Conservation (phyloP, 2,888 invertebrate genomes). For the Doris montereyensis region DNA sequence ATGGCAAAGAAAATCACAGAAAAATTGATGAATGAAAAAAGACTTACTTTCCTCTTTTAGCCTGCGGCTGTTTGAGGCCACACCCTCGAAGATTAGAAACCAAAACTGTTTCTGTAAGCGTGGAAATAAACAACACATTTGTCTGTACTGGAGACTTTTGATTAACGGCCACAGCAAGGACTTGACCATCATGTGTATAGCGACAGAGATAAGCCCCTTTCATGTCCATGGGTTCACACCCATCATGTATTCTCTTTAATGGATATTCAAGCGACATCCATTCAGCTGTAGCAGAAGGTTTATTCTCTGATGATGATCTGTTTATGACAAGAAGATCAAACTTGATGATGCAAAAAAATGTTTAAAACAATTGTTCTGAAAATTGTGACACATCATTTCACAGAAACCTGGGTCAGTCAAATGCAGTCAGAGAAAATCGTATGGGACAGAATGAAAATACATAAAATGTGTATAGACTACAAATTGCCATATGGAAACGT, state of each 20-base stretch:
- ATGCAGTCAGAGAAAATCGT: no score
- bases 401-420: no score
- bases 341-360: no score
- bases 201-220: slow-evolving; percentile 59
- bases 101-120: slow-evolving; percentile 63
- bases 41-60: slow-evolving; percentile 55
- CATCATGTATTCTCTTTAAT: slow-evolving; percentile 53
- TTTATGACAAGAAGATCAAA: no score
- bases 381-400: no score
- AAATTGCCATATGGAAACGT: no score
- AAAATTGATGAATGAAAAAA: no score
- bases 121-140: slow-evolving; percentile 65
- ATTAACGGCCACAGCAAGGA: slow-evolving; percentile 69
- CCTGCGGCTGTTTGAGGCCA: slow-evolving; percentile 51
- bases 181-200: slow-evolving; percentile 64
- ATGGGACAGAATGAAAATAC: no score
- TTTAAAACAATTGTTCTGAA: no score
- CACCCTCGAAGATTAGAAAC: slow-evolving; percentile 61
- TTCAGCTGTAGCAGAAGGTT: slow-evolving; percentile 39
- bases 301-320: slow-evolving; percentile 14
- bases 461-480: no score
- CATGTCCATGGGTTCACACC: slow-evolving; percentile 56
- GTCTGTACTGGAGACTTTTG: slow-evolving; percentile 60
- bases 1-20: no score
- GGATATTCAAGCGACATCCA: slow-evolving; percentile 62